Percentiles rank a stretch among this genome's conserved stretches.
phyloP scores from a whole-genome alignment of 2,113 vertebrate genomes.

The Nyctereutes procyonoides region DNA sequence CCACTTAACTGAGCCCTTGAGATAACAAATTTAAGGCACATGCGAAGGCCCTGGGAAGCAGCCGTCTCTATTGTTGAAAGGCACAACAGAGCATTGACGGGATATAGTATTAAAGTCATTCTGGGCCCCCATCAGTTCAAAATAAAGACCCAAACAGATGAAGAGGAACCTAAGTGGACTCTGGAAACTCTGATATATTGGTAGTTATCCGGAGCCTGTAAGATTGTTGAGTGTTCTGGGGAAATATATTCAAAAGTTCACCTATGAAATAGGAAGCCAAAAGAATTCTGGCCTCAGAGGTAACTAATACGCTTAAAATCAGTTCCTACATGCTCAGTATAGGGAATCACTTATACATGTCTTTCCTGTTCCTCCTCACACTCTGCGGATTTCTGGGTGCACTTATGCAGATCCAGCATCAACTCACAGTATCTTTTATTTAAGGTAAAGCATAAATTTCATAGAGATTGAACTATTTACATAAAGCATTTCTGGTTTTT shows the following conservation, averaged over 20 bases:
- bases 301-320: not conserved
- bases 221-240: not conserved
- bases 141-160: not conserved
- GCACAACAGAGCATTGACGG: not conserved
- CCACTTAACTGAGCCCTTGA: not conserved
- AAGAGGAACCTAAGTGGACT: not conserved
- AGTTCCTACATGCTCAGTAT: not conserved
- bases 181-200: not conserved
- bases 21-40: not conserved
- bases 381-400: not conserved
- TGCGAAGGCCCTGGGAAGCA: not conserved
- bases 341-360: not conserved
- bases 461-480: not conserved
- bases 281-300: not conserved
- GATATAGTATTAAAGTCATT: not conserved
- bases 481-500: not conserved
- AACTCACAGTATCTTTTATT: not conserved
- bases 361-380: not conserved
- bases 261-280: not conserved
- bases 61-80: fast-evolving
- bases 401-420: not conserved
- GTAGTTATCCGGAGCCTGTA: not conserved
- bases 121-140: not conserved
- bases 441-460: not conserved
- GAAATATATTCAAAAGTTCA: not conserved